These are phyloP conservation scores for Hydrozoanthus tunicans DNA, from an alignment of 64 coral and sea anemone species.

Conservation along the genomic window DNA sequence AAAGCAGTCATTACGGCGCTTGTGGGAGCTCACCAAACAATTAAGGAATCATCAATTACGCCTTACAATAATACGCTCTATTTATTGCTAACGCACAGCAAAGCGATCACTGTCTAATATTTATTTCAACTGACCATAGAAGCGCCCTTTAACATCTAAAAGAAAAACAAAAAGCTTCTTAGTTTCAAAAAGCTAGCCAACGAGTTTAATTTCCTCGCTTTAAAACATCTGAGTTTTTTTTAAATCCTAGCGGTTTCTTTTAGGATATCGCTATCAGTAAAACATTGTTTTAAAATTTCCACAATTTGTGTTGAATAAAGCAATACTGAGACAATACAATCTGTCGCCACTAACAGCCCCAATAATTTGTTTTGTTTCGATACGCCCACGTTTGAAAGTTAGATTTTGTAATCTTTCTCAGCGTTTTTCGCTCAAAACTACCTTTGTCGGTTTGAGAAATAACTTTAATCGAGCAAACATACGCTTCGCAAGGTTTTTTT, in stretches of 20 bases:
- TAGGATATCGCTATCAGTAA: not conserved
- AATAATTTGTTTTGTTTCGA: not conserved
- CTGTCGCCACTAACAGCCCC: not conserved
- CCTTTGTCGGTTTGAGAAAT: not conserved
- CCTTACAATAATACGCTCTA: not conserved
- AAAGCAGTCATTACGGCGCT: not conserved
- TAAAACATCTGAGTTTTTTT: not conserved
- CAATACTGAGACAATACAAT: conserved; percentile 21
- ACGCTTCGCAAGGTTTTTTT: not conserved
- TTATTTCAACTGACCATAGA: not conserved
- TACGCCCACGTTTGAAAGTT: conserved; percentile 1
- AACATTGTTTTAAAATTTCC: conserved; percentile 22
- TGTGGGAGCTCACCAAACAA: not conserved
- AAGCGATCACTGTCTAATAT: not conserved
- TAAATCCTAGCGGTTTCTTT: not conserved
- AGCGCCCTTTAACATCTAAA: not conserved
- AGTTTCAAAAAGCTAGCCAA: not conserved
- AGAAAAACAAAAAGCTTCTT: not conserved
- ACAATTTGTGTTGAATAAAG: conserved; percentile 24
- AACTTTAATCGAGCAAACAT: not conserved
- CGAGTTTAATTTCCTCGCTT: not conserved
- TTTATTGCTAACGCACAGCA: conserved; percentile 26
- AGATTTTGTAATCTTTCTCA: not conserved
- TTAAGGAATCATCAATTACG: conserved; percentile 16
- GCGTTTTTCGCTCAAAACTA: not conserved